Base-by-base conservation (phyloP, 1,140 invertebrate genomes). In the Macrosteles quadrilineatus region DNA sequence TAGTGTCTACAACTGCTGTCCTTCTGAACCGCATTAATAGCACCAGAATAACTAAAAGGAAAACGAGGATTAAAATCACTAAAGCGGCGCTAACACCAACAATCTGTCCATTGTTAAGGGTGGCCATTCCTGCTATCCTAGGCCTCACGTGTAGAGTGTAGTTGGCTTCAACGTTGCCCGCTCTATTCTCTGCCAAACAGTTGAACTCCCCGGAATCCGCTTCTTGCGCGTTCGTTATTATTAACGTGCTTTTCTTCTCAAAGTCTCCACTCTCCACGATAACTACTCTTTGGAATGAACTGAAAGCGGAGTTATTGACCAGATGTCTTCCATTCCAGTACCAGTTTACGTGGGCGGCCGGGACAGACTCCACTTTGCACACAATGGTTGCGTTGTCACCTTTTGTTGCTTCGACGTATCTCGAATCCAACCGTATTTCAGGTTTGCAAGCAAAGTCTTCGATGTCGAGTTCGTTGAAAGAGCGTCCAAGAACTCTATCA, bases 371-470 rank as follows among this genome's bases (percentile, higher is more conserved):
- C 0, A 93, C 91, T 17, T 88, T 82, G 75, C 94, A 97, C 17
- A 87, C 83, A 25, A 96, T 87, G 2, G 92, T 94, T 0, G 91
- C 91, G 78, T 96, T 96, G 74, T 92, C 90, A 0, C 93, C 93
- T 69, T 90, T 87, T 4, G 85, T 85, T 0, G 90, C 89, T 73
- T 93, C 90, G 19, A 93, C 87, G 72, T 91, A 90, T 53, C 90
- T 86, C 72, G 85, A 90, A 11, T 89, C 85, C 17, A 90, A 87
- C 70, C 91, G 78, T 73, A 96, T 89, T 76, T 93, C 88, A 17
- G 95, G 95, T 47, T 89, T 87, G 75, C 95, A 96, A 6, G 94
- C 94, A 75, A 96, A 95, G 73, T 96, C 92, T 67, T 94, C 91
- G 21, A 92, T 83, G 9, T 87, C 80, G 21, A 96, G 80, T 12